phyloP scores from a whole-genome alignment of 37 sponge, comb jelly and placozoan genomes.

The Eunapius fragilis region DNA sequence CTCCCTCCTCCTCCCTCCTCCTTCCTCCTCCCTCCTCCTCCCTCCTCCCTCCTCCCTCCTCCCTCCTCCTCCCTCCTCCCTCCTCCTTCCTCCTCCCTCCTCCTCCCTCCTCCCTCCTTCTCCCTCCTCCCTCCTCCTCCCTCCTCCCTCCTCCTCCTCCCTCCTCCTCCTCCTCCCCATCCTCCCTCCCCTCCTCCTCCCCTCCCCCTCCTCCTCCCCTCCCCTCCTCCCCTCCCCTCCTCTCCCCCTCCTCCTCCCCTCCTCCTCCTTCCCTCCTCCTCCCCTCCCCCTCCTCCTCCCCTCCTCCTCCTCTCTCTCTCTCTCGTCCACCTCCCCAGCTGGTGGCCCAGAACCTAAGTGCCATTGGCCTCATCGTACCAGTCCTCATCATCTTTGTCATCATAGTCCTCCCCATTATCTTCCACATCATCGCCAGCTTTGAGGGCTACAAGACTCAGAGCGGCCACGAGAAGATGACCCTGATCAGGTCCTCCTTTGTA shows the following conservation, averaged over 20 bases:
- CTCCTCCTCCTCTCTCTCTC: not conserved
- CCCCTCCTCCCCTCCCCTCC: too few species aligned
- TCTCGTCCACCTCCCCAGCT: not conserved
- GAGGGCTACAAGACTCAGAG: not conserved
- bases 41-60: not conserved
- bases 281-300: not conserved
- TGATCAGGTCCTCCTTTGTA: not conserved
- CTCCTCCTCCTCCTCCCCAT: not conserved
- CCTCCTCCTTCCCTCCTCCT: too few species aligned
- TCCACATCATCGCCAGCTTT: not conserved
- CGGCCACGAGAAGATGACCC: not conserved
- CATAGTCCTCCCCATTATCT: not conserved
- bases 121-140: slow-evolving; percentile 1
- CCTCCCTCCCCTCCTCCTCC: not conserved
- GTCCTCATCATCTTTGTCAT: not conserved
- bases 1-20: not conserved
- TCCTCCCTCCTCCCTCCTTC: not conserved
- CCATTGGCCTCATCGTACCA: not conserved
- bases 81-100: not conserved
- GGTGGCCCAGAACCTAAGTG: not conserved
- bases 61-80: slow-evolving; percentile 1
- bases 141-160: not conserved
- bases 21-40: not conserved
- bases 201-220: not conserved
- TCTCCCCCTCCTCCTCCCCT: too few species aligned